Percentiles rank a stretch among this genome's conserved stretches.
These are phyloP conservation scores for Globodera ellingtonae DNA, from an alignment of 1,140 invertebrate genomes.

Conservation along the genomic window DNA sequence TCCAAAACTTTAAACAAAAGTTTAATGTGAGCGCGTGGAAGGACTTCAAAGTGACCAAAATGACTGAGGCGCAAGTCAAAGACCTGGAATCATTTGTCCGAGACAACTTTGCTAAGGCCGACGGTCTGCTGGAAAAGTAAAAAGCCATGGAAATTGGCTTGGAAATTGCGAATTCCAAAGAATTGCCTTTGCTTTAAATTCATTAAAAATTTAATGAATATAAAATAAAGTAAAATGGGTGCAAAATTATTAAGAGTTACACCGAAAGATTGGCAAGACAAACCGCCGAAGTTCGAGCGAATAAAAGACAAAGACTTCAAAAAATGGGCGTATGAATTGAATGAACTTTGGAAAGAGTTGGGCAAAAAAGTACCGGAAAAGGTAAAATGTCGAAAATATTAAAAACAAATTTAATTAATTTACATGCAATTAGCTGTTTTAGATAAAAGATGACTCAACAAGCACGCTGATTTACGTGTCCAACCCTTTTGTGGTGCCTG, in stretches of 20 bases:
- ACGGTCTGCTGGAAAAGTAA: slow-evolving; percentile 51
- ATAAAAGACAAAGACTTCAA: not conserved
- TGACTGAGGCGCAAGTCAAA: slow-evolving; percentile 28
- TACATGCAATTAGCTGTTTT: not conserved
- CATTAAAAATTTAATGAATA: not conserved
- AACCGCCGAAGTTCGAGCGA: slow-evolving; percentile 6
- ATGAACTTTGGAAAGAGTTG: slow-evolving; percentile 25
- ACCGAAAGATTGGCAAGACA: slow-evolving; percentile 13
- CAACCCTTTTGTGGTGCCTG: slow-evolving; percentile 86
- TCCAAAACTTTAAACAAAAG: not conserved
- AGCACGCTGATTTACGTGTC: slow-evolving; percentile 84
- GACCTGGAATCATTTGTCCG: slow-evolving; percentile 45
- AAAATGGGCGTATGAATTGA: not conserved
- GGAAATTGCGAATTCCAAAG: too few relatives aligned
- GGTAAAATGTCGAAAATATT: not conserved
- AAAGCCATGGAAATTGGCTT: not conserved
- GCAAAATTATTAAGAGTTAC: not conserved
- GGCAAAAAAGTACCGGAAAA: not conserved
- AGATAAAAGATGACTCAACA: slow-evolving; percentile 68
- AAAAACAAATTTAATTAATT: not conserved
- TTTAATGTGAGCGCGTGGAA: slow-evolving; percentile 14
- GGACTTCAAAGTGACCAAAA: slow-evolving; percentile 17
- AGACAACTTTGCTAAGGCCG: slow-evolving; percentile 55
- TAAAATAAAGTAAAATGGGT: not conserved
- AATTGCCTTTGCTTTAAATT: too few relatives aligned